Conservation (phyloP, 1,140 invertebrate species). For the Megalopta genalis region DNA sequence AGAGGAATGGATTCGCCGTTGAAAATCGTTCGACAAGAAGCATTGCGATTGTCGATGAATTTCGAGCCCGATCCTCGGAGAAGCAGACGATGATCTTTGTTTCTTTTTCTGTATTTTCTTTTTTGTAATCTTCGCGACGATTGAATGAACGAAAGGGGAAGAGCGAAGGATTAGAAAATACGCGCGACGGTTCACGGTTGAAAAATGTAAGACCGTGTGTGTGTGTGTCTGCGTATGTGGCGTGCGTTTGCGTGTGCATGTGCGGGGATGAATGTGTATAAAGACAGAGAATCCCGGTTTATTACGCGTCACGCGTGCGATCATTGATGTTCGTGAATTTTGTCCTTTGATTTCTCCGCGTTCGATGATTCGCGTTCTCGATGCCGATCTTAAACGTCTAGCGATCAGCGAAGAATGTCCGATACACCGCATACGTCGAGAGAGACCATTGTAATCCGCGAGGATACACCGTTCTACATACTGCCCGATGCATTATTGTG, state of each 20-base stretch:
- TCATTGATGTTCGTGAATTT: not conserved
- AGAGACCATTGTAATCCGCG: not conserved
- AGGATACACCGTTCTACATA: not conserved
- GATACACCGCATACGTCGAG: no score
- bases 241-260: not conserved
- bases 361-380: not conserved
- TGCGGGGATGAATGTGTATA: no score
- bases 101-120: no score
- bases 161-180: not conserved
- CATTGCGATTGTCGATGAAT: no score
- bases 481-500: not conserved
- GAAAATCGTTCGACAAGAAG: no score
- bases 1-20: no score
- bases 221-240: not conserved
- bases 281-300: not conserved
- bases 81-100: no score
- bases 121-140: not conserved
- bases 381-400: not conserved
- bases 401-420: no score
- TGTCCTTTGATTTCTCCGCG: not conserved
- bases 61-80: no score
- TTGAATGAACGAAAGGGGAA: not conserved
- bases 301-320: not conserved
- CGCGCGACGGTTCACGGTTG: not conserved
- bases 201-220: not conserved